Conservation (phyloP, 2,113 vertebrate genomes). For the Bubo blakistoni region DNA sequence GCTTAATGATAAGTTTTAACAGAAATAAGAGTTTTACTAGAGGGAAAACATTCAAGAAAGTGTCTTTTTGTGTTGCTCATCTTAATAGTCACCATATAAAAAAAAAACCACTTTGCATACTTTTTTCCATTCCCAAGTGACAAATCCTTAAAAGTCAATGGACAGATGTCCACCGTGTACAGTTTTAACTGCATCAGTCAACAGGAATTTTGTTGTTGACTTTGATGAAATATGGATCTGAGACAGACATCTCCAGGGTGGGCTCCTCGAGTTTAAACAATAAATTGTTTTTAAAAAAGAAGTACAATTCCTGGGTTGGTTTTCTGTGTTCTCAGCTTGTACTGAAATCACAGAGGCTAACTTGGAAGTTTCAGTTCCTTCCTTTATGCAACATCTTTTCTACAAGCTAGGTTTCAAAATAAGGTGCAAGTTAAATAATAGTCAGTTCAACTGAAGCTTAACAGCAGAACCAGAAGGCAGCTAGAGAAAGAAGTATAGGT, state of each 20-base stretch:
- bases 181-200: not conserved
- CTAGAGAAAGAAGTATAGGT: not conserved
- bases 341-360: not conserved
- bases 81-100: not conserved
- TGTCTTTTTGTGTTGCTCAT: not conserved
- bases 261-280: not conserved
- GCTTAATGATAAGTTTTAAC: not conserved
- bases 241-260: not conserved
- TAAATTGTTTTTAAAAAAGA: not conserved
- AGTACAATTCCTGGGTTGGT: not conserved
- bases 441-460: not conserved
- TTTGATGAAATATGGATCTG: not conserved
- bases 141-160: not conserved
- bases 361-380: not conserved
- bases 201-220: not conserved
- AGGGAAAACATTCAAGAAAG: not conserved
- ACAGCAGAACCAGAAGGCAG: not conserved
- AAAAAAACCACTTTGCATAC: not conserved
- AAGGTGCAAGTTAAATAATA: not conserved
- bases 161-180: not conserved
- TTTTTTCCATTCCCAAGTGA: not conserved
- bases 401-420: not conserved
- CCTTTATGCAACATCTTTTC: not conserved
- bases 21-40: not conserved
- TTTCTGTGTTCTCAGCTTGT: not conserved